Base-by-base conservation (phyloP, 2,888 invertebrate genomes). In the Opisthograptis luteolata region DNA sequence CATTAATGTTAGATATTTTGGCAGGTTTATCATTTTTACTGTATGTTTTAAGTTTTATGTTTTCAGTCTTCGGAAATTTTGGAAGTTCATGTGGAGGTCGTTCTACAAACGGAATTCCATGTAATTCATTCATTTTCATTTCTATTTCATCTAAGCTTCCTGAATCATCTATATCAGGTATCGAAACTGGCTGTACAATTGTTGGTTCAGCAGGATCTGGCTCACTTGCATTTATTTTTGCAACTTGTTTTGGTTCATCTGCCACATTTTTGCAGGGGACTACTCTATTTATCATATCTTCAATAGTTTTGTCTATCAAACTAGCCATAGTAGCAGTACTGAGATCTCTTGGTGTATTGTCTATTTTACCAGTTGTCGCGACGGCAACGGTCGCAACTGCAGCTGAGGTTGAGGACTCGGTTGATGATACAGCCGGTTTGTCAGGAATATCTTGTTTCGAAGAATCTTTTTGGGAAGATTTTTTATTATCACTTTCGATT, bases 41-140 rank as follows among this genome's bases (percentile, higher is more conserved):
- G 48, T 42, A 60, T 3, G 59, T 63, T 67, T 77, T 81, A 9
- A 42, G n/a, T n/a, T n/a, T n/a, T n/a, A n/a, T n/a, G n/a, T n/a
- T n/a, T 30, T 52, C 77, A 17, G 66, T 15, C 43, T 70, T 72
- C 22, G 59, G 59, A 20, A 74, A 64, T 50, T 76, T 67, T 7
- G 84, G 80, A 28, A 81, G 59, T 63, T 87, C 83, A 60, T 85
- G 81, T 1, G 75, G 66, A 14, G 86, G 83, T 58, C 83, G 70
- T 62, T 87, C 87, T 8, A 83, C 76, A 49, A 82, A 84, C 19
- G 84, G 84, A 24, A 87, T 85, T 9, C 90, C 90, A 54, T 90
- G 90, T 43, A 89, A 66, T 62, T 89, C 89, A 50, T 88, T 89
- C 89, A 90, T 89, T 69, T 88, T 84, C 75, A 79, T 84, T 76